Evolutionary conservation across 2,113 vertebrate species (phyloP), one percentile per base, ranked within the genome.

Genomic region (Boulengeromyrus knoepffleri): DNA sequence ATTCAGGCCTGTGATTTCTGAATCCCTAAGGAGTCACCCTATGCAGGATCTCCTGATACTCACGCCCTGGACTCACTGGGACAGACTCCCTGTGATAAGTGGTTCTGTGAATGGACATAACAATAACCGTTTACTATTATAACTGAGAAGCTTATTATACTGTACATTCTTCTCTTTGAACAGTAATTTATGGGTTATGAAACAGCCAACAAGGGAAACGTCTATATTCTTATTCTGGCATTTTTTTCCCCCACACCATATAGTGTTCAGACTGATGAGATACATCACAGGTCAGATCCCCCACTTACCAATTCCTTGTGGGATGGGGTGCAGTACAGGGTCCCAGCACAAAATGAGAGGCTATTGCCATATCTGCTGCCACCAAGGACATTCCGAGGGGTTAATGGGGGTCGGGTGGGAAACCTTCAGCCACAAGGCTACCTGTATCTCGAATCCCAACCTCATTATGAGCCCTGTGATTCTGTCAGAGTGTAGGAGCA

Each of bases 401-500:
- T 31, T 49, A 92, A 91, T 53, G 87, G 36, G 53, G 52, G 66
- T 90, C 6, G 85, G 52, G 91, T 74, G 88, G 39, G 87, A 90
- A 88, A 13, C 46, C 10, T 24, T 6, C 13, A 42, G 87, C n/a
- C 9, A 36, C 52, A 15, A 36, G 88, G 70, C 2, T 89, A 49
- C 19, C 87, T 66, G 84, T 58, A 62, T 88, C n/a, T 49, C 24
- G 10, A 89, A 49, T 3, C 27, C 46, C 56, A 52, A 24, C n/a
- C 12, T 86, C 12, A 86, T 49, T 31, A 52, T 36, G 13, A 49
- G 74, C 9, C 49, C 83, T 86, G 89, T 47, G 3, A 87, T 87
- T 52, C 17, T 9, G 17, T n/a, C 24, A 3, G 21, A 15, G 46
- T 27, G 84, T 8, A 19, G 36, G 31, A 80, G 74, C 1, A 1